Evolutionary conservation across 2,888 invertebrate genomes (phyloP).

Genomic region (Thera obeliscata): DNA sequence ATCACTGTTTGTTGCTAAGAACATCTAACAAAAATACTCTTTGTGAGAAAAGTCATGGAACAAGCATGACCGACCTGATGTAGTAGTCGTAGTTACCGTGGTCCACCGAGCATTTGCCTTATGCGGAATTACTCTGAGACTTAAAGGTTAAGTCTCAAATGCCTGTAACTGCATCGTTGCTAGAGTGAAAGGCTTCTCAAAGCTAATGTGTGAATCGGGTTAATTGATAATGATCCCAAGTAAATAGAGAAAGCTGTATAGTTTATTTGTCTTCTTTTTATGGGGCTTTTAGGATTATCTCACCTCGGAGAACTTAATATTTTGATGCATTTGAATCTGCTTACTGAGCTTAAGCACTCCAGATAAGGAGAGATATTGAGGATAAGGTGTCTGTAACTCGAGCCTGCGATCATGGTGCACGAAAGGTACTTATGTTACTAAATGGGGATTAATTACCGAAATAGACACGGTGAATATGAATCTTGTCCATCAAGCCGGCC

Average conservation of each 20-base stretch:
- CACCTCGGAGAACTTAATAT: conserved; percentile 48
- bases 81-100: too few relatives aligned
- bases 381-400: conserved; percentile 59
- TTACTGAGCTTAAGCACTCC: conserved; percentile 48
- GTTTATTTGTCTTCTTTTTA: conserved; percentile 33
- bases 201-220: conserved; percentile 47
- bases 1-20: conserved; percentile 6
- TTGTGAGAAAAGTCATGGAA: neutral
- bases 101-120: too few relatives aligned
- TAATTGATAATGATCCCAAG: conserved; percentile 44
- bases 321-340: conserved; percentile 46
- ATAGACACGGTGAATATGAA: conserved; percentile 38
- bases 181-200: conserved; percentile 31
- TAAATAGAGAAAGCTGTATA: conserved; percentile 45
- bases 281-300: conserved; percentile 41
- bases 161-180: conserved; percentile 16
- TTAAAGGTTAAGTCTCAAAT: conserved; percentile 4
- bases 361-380: conserved; percentile 56
- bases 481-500: conserved; percentile 22
- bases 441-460: conserved; percentile 48
- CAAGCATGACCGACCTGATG: too few relatives aligned
- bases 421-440: conserved; percentile 50
- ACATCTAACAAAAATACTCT: neutral
- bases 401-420: conserved; percentile 48
- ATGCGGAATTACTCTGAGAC: too few relatives aligned